Conservation (phyloP, 2,113 vertebrate genomes). For the Poeciliopsis prolifica region DNA sequence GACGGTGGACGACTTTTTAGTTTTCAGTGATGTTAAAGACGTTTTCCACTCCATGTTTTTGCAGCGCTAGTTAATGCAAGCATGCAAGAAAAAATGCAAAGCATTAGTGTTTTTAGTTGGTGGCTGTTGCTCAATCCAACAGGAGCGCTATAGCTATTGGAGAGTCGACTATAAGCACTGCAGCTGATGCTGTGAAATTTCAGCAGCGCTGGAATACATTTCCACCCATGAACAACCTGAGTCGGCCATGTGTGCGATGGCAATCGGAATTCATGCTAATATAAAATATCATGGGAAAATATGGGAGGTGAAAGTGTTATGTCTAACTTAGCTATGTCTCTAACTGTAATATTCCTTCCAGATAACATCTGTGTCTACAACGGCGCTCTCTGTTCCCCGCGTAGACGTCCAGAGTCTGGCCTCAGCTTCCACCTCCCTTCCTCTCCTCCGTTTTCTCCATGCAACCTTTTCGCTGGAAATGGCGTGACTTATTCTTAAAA, state of each 20-base stretch:
- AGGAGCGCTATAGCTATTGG: background rate
- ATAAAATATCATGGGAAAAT: background rate
- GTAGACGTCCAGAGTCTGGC: background rate
- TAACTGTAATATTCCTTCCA: background rate
- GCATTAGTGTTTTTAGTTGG: too few relatives aligned
- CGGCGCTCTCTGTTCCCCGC: constrained; percentile 3
- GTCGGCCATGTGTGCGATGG: background rate
- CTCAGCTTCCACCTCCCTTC: background rate
- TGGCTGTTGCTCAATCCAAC: too few relatives aligned
- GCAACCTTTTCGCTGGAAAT: constrained; percentile 65
- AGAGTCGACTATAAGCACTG: background rate
- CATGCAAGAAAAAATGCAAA: too few relatives aligned
- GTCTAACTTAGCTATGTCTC: constrained; percentile 1
- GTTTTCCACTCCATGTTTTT: too few relatives aligned
- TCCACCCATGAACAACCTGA: background rate
- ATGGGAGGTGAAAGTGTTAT: background rate
- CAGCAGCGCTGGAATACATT: background rate
- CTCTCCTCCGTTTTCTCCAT: constrained; percentile 36
- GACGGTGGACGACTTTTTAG: too few relatives aligned
- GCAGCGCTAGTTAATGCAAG: too few relatives aligned
- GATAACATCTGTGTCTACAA: background rate
- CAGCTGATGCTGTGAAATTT: background rate
- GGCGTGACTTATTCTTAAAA: constrained; percentile 57
- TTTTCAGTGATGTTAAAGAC: too few relatives aligned
- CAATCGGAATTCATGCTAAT: background rate